These are phyloP conservation scores for Crotalus tigris DNA, from an alignment of 2,113 vertebrate genomes.

Conservation along the genomic window DNA sequence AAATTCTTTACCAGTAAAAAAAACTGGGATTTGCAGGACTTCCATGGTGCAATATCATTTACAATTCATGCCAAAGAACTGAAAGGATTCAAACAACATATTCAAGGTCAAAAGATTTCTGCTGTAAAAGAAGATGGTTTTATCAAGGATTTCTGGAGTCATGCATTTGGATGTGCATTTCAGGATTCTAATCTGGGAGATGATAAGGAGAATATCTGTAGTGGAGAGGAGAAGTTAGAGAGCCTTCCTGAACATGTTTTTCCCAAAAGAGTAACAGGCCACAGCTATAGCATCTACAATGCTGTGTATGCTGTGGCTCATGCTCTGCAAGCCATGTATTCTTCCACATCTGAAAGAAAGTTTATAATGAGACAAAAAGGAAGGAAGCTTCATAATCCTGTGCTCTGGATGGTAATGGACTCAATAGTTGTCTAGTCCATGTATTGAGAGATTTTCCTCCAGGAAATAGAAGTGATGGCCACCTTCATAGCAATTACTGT, in stretches of 20 bases:
- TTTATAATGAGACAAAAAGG: neutral
- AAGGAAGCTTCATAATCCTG: neutral
- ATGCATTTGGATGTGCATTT: neutral
- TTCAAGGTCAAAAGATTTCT: neutral
- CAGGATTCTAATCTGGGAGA: neutral
- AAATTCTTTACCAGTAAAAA: neutral
- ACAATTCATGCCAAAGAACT: neutral
- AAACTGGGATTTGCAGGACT: neutral
- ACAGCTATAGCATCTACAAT: slow-evolving; percentile 11
- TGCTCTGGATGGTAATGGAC: neutral
- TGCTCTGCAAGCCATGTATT: neutral
- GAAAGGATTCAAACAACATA: neutral
- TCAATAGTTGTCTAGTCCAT: neutral
- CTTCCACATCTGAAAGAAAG: neutral
- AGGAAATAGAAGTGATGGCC: neutral
- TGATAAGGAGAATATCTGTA: neutral
- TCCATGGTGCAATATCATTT: slow-evolving; percentile 2
- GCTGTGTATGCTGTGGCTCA: neutral
- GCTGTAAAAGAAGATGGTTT: neutral
- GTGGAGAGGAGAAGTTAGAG: neutral
- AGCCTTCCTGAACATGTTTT: neutral
- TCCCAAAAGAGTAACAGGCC: neutral
- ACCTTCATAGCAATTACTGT: neutral
- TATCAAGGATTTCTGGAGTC: neutral
- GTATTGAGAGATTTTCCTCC: neutral